Evolutionary conservation across 2,888 invertebrate genomes (phyloP).

Genomic region (Horisme vitalbata): DNA sequence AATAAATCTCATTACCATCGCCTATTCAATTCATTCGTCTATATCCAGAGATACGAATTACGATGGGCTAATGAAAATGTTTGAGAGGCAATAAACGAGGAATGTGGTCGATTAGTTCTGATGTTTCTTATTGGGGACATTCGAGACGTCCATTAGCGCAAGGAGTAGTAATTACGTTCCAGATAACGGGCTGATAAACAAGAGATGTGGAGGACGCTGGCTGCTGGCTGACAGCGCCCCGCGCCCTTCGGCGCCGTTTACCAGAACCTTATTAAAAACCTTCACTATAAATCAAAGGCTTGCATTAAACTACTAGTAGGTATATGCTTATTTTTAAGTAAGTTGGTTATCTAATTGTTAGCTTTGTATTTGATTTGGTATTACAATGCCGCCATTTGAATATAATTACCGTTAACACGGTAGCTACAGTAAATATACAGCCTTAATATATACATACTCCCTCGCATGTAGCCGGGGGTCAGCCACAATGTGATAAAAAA

Average conservation of each 20-base stretch:
- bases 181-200: background rate
- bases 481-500: background rate
- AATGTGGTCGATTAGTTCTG: slow-evolving; percentile 8
- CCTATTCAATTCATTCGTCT: background rate
- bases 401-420: slow-evolving; percentile 6
- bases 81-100: background rate
- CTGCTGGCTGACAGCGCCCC: background rate
- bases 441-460: too few relatives aligned
- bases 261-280: background rate
- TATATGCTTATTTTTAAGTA: background rate
- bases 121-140: slow-evolving; percentile 11
- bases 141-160: slow-evolving; percentile 3
- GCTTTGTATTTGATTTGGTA: too few relatives aligned
- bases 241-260: background rate
- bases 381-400: slow-evolving; percentile 7
- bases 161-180: slow-evolving; percentile 1
- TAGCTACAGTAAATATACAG: too few relatives aligned
- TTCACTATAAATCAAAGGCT: background rate
- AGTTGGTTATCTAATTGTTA: too few relatives aligned
- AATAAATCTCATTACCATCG: slow-evolving; percentile 9
- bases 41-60: background rate
- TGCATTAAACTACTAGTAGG: too few relatives aligned
- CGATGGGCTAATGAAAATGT: background rate
- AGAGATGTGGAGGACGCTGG: background rate
- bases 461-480: too few relatives aligned